Percentiles rank a stretch among this genome's conserved stretches.
Evolutionary conservation across 2,113 vertebrate genomes (phyloP).

Genomic region (Toxotes jaculatrix): DNA sequence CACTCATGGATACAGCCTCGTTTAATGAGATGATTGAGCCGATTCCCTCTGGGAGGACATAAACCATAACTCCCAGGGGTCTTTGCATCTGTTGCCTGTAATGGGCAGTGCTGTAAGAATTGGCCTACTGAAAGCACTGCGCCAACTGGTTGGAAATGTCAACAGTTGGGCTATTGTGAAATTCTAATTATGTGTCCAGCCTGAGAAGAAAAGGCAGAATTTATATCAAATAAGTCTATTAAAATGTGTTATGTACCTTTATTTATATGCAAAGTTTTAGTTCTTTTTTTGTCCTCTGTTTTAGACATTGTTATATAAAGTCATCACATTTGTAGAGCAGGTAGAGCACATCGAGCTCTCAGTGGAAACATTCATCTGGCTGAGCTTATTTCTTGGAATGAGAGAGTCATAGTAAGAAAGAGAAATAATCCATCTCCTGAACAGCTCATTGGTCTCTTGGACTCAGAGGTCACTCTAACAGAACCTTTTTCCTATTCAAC

Average conservation of each 20-base stretch:
- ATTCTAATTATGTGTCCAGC: background rate
- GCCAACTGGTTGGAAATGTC: constrained; percentile 10
- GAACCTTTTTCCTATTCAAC: constrained; percentile 18
- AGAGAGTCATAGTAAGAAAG: background rate
- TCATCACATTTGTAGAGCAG: background rate
- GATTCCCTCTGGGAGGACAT: constrained; percentile 31
- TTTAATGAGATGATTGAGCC: constrained; percentile 50
- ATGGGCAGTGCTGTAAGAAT: constrained; percentile 11
- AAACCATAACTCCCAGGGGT: constrained; percentile 40
- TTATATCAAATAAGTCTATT: background rate
- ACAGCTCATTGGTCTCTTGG: constrained; percentile 9
- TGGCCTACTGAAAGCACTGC: background rate
- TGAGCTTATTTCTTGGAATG: background rate
- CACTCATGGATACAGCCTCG: constrained; percentile 28
- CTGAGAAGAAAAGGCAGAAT: background rate
- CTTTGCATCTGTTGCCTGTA: constrained; percentile 44
- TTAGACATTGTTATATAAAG: background rate
- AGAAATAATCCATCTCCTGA: constrained; percentile 2
- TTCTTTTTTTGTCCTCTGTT: background rate
- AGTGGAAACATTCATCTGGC: background rate
- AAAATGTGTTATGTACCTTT: background rate
- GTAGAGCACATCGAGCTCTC: constrained; percentile 1
- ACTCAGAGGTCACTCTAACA: constrained; percentile 19
- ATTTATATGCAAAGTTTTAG: background rate
- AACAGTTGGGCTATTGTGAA: background rate